Conservation (phyloP, 2,797 vertebrate genomes). For the Enteromius radiatus region DNA sequence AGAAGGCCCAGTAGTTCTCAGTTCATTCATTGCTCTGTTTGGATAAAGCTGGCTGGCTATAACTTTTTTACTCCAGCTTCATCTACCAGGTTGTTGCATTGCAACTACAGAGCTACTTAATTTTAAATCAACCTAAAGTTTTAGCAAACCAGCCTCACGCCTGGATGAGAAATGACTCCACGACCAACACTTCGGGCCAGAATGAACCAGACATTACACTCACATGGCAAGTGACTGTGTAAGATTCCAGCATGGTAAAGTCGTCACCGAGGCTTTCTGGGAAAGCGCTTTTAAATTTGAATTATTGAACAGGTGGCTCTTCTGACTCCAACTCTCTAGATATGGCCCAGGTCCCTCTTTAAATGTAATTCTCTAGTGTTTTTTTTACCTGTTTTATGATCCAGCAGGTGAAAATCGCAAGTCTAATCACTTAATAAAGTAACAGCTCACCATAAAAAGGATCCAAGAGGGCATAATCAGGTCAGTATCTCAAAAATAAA, state of each 20-base stretch:
- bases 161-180: neutral
- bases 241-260: conserved; percentile 5
- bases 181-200: neutral
- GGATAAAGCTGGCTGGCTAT: neutral
- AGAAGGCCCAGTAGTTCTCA: neutral
- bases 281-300: conserved; percentile 13
- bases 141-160: neutral
- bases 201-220: conserved; percentile 22
- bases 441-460: neutral
- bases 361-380: neutral
- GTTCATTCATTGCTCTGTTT: neutral
- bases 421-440: neutral
- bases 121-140: neutral
- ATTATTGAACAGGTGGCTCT: conserved; percentile 1
- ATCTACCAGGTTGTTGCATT: neutral
- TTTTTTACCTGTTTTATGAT: neutral
- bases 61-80: too few species aligned
- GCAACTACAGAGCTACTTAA: too few species aligned
- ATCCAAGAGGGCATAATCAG: neutral
- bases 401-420: neutral
- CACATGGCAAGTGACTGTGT: neutral
- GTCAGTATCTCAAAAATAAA: neutral
- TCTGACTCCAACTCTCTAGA: neutral
- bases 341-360: neutral
- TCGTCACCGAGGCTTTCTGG: conserved; percentile 7